phyloP scores from a whole-genome alignment of 2,113 vertebrate species.

The Saccopteryx leptura region DNA sequence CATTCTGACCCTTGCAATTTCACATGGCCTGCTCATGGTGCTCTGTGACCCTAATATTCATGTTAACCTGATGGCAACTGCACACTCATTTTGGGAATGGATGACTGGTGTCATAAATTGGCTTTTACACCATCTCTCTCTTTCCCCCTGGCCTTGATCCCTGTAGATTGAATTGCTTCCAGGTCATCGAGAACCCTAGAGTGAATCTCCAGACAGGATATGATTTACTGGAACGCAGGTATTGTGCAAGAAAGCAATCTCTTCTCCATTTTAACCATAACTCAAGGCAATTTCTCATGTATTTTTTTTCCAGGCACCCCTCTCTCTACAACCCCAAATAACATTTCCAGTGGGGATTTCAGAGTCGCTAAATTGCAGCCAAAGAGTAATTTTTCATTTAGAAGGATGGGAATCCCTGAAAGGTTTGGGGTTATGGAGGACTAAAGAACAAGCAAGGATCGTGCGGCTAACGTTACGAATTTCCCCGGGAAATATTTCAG shows the following conservation, averaged over 20 bases:
- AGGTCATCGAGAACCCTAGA: not conserved
- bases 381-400: slow-evolving; percentile 56
- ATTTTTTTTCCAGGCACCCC: not conserved
- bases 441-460: slow-evolving; percentile 41
- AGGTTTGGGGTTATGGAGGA: not conserved
- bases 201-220: not conserved
- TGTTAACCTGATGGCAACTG: not conserved
- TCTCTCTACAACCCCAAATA: not conserved
- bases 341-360: slow-evolving; percentile 51
- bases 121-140: not conserved
- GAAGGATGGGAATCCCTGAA: slow-evolving; percentile 45
- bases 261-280: slow-evolving; percentile 52
- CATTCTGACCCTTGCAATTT: not conserved
- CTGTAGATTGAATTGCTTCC: slow-evolving; percentile 19
- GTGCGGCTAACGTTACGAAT: slow-evolving; percentile 1
- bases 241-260: slow-evolving; percentile 38
- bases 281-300: not conserved
- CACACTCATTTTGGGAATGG: not conserved
- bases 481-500: slow-evolving; percentile 48
- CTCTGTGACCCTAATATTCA: not conserved
- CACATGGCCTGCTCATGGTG: not conserved
- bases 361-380: slow-evolving; percentile 4
- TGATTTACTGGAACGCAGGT: not conserved
- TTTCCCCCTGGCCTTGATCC: not conserved
- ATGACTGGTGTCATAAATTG: not conserved